These are phyloP conservation scores for Orycteropus afer DNA, from an alignment of 2,113 vertebrate genomes.

Conservation along the genomic window DNA sequence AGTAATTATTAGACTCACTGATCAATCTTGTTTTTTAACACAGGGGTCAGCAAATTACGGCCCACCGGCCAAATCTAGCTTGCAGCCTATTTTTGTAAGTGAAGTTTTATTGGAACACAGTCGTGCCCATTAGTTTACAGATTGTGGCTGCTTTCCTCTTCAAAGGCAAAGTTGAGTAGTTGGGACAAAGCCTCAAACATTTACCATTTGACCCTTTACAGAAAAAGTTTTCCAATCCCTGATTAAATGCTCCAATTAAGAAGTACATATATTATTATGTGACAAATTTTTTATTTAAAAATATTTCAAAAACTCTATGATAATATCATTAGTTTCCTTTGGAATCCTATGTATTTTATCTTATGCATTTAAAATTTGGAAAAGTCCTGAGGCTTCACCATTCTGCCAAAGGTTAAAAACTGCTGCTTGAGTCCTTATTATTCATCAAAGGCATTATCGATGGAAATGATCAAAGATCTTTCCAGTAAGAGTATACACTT, in stretches of 20 bases:
- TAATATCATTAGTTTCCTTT: background rate
- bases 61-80: background rate
- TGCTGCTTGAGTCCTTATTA: background rate
- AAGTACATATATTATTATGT: background rate
- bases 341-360: background rate
- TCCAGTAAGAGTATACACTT: background rate
- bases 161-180: background rate
- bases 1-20: background rate
- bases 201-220: background rate
- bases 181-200: background rate
- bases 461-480: background rate
- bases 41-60: background rate
- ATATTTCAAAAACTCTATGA: conserved; percentile 37
- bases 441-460: background rate
- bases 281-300: conserved; percentile 6
- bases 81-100: background rate
- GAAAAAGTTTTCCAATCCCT: background rate
- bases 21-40: background rate
- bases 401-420: background rate
- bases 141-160: background rate
- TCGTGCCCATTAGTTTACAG: background rate
- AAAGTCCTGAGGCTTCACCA: background rate
- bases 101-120: background rate
- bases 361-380: conserved; percentile 13
- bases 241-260: background rate